Evolutionary conservation across 1,140 invertebrate genomes (phyloP).

Genomic region (Anthonomus grandis): DNA sequence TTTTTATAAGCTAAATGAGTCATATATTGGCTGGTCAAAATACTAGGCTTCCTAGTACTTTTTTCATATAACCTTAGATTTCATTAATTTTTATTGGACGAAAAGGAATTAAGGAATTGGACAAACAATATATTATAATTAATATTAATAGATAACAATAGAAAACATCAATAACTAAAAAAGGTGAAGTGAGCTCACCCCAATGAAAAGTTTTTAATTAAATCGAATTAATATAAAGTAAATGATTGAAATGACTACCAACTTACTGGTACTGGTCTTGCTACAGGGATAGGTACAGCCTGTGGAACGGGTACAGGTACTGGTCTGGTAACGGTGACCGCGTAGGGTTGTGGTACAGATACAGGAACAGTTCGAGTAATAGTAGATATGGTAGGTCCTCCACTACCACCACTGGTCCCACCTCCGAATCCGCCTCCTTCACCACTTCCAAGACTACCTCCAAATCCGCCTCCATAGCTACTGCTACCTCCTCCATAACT

Average conservation of each 20-base stretch:
- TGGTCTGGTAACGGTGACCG: conserved; percentile 52
- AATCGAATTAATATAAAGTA: too few relatives aligned
- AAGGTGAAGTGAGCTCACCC: too few relatives aligned
- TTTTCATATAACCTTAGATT: too few relatives aligned
- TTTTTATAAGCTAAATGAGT: too few relatives aligned
- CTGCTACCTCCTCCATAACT: conserved; percentile 27
- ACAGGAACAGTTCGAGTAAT: conserved; percentile 37
- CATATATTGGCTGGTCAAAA: too few relatives aligned
- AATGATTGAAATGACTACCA: too few relatives aligned
- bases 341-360: conserved; percentile 43
- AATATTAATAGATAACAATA: too few relatives aligned
- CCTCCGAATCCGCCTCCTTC: conserved; percentile 32
- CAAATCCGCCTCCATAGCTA: conserved; percentile 29
- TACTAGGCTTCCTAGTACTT: too few relatives aligned
- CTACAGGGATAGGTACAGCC: conserved; percentile 45
- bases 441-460: conserved; percentile 29
- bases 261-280: conserved; percentile 43
- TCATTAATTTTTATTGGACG: too few relatives aligned
- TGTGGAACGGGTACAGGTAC: conserved; percentile 47
- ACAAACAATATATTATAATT: background rate
- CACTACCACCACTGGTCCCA: conserved; percentile 27
- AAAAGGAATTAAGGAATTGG: background rate
- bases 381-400: conserved; percentile 32
- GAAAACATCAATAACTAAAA: too few relatives aligned
- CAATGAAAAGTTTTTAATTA: background rate